These are phyloP conservation scores for Mungos mungo DNA, from an alignment of 2,113 vertebrate genomes.

Conservation along the genomic window DNA sequence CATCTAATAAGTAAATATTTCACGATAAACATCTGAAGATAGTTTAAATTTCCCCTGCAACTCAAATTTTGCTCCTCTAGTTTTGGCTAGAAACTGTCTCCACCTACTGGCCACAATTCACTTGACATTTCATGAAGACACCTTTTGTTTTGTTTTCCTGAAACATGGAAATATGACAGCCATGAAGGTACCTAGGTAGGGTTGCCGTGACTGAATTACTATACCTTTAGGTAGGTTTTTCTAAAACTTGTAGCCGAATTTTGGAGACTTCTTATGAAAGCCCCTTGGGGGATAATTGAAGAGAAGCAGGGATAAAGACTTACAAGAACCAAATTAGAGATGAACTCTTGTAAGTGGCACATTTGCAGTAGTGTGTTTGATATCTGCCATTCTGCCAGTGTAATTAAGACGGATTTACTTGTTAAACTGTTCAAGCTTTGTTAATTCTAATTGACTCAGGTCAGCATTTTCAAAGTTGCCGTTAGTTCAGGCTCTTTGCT, in stretches of 20 bases:
- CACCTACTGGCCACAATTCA: slow-evolving; percentile 65
- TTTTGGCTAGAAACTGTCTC: slow-evolving; percentile 68
- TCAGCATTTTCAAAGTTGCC: slow-evolving; percentile 38
- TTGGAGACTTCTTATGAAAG: neutral
- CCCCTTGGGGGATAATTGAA: neutral
- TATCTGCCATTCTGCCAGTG: neutral
- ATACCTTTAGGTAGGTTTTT: neutral
- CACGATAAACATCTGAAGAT: slow-evolving; percentile 35
- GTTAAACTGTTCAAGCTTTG: slow-evolving; percentile 35
- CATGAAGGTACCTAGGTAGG: neutral
- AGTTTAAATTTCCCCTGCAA: slow-evolving; percentile 34
- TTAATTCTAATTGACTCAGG: neutral
- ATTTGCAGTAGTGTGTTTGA: neutral
- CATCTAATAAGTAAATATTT: slow-evolving; percentile 55
- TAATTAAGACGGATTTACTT: slow-evolving; percentile 10
- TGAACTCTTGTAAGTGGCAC: neutral
- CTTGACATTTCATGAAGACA: neutral
- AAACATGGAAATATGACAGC: neutral
- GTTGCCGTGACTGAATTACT: neutral
- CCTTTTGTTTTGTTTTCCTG: neutral
- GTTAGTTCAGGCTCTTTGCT: neutral
- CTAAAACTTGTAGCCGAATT: neutral
- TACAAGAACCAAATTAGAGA: slow-evolving; percentile 29
- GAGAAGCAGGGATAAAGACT: neutral
- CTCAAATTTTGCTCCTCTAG: neutral